Conservation (phyloP, 2,797 vertebrate genomes). For the Molothrus ater region DNA sequence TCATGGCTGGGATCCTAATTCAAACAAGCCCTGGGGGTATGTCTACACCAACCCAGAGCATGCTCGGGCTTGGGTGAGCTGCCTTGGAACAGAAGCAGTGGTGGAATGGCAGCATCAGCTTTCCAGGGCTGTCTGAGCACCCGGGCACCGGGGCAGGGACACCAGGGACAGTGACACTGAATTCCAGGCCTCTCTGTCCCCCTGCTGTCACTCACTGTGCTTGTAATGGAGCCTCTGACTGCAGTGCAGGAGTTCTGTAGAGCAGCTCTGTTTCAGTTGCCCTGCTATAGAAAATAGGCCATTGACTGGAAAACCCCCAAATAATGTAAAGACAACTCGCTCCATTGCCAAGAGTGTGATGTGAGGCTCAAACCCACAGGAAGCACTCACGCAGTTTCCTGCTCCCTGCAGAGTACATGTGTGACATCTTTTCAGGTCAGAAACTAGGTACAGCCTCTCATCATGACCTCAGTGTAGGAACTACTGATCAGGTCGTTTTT, state of each 20-base stretch:
- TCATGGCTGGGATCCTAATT: slow-evolving; percentile 13
- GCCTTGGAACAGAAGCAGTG: background rate
- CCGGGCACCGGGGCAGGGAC: background rate
- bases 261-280: background rate
- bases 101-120: background rate
- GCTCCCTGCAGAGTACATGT: background rate
- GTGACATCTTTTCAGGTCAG: slow-evolving; percentile 50
- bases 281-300: background rate
- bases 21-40: slow-evolving; percentile 43
- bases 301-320: background rate
- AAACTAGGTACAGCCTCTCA: background rate
- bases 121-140: background rate
- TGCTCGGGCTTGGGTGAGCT: background rate
- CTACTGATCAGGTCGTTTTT: background rate
- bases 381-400: slow-evolving; percentile 28
- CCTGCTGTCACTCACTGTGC: background rate
- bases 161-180: background rate
- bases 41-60: background rate
- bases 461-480: slow-evolving; percentile 24
- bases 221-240: background rate
- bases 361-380: slow-evolving; percentile 34
- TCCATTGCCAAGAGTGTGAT: background rate
- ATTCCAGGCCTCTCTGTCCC: background rate
- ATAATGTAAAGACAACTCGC: background rate
- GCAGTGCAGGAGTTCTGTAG: background rate